Base-by-base conservation (phyloP, 2,888 invertebrate species). In the Tubulanus polymorphus region DNA sequence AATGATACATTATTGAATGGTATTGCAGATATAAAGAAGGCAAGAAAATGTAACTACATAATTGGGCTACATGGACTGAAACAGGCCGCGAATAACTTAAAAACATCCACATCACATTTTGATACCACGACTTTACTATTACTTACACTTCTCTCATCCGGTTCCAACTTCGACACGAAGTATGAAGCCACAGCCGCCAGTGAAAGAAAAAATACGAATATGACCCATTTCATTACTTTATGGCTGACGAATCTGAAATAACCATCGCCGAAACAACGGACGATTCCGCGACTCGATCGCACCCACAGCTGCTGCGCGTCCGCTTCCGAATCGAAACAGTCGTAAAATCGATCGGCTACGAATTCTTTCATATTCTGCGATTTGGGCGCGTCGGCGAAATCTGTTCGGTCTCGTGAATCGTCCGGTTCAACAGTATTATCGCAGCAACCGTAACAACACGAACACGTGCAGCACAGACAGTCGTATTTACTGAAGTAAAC, bases 251-350 rank as follows among this genome's bases (percentile, higher is more conserved):
- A 41, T 15, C 45, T 29, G 37, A 12, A 49, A 18, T 12, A 49
- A 10, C 10, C 10, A 12, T 15, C 45, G 18, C 8, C 26, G 48
- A 62, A 59, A 53, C 58, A 62, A 2, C 53, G n/a, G 15, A 59
- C 51, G 1, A 63, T n/a, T 12, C 35, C 35, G 10, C 35, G 35
- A n/a, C n/a, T n/a, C n/a, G n/a, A n/a, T n/a, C n/a, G n/a, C n/a
- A n/a, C n/a, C n/a, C n/a, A n/a, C n/a, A n/a, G n/a, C n/a, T n/a
- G n/a, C n/a, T n/a, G n/a, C n/a, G n/a, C n/a, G n/a, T n/a, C n/a
- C n/a, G n/a, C n/a, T n/a, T n/a, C n/a, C n/a, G n/a, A n/a, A n/a
- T n/a, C n/a, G n/a, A n/a, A n/a, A n/a, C n/a, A n/a, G n/a, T n/a
- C n/a, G n/a, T n/a, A n/a, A n/a, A n/a, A n/a, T n/a, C n/a, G n/a